Conservation (phyloP, 2,797 vertebrate genomes). For the Triplophysa bombifrons region DNA sequence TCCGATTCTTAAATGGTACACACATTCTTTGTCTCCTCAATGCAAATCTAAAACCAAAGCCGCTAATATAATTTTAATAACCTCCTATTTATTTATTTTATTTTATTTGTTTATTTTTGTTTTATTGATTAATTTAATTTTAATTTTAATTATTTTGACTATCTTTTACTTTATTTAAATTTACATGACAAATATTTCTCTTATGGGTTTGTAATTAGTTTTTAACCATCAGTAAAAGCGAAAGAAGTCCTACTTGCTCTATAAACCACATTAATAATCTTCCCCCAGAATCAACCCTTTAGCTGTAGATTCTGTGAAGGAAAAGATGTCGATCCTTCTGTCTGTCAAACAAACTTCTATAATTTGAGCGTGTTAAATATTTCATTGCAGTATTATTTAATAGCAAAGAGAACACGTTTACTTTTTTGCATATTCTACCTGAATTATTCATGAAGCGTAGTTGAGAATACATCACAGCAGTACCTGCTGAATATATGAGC, state of each 20-base stretch:
- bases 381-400: slow-evolving; percentile 33
- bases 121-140: too few species aligned
- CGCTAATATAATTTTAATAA: slow-evolving; percentile 9
- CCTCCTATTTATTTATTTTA: too few species aligned
- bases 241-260: too few species aligned
- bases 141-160: too few species aligned
- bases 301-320: neutral
- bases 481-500: slow-evolving; percentile 18
- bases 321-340: neutral
- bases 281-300: too few species aligned
- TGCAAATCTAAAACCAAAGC: slow-evolving; percentile 6
- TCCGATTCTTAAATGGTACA: neutral
- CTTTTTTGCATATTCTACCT: slow-evolving; percentile 18
- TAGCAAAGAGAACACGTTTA: neutral
- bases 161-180: too few species aligned
- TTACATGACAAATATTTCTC: neutral
- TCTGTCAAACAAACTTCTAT: neutral
- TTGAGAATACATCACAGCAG: slow-evolving; percentile 5
- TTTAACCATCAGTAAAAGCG: too few species aligned
- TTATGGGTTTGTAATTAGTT: neutral
- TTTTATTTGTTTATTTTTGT: too few species aligned
- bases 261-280: too few species aligned
- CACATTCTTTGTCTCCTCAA: neutral
- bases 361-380: slow-evolving; percentile 36
- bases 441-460: slow-evolving; percentile 41